Conservation (phyloP, 1,140 invertebrate genomes). For the Cheumatopsyche charites region DNA sequence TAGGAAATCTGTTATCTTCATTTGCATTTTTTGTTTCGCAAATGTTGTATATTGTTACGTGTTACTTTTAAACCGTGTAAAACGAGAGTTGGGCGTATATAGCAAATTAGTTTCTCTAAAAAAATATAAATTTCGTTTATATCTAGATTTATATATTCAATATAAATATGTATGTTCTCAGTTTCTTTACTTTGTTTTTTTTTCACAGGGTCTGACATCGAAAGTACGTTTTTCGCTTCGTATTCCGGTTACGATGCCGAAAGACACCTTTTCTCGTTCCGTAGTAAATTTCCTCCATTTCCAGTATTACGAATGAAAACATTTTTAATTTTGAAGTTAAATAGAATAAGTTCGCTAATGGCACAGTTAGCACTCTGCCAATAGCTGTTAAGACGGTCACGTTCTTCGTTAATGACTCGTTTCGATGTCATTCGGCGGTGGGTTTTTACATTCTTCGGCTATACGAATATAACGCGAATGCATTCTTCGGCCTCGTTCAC, state of each 20-base stretch:
- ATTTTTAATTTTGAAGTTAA: constrained; percentile 43
- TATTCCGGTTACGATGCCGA: not conserved
- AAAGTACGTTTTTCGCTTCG: constrained; percentile 17
- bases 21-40: too few relatives aligned
- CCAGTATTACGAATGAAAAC: constrained; percentile 26
- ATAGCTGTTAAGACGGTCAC: constrained; percentile 1
- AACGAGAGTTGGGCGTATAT: too few relatives aligned
- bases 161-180: not conserved
- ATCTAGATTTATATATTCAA: not conserved
- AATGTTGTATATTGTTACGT: too few relatives aligned
- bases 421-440: not conserved
- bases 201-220: not conserved
- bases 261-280: not conserved
- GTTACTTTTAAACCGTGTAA: too few relatives aligned
- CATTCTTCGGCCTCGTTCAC: too few relatives aligned
- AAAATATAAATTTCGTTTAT: too few relatives aligned
- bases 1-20: too few relatives aligned
- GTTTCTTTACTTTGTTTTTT: too few relatives aligned
- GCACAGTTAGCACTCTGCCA: constrained; percentile 29
- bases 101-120: too few relatives aligned
- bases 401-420: constrained; percentile 18
- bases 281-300: too few relatives aligned
- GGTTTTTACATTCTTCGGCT: too few relatives aligned
- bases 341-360: constrained; percentile 41
- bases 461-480: too few relatives aligned